Evolutionary conservation across 2,113 vertebrate genomes (phyloP).

Genomic region (Neopipo cinnamomea): DNA sequence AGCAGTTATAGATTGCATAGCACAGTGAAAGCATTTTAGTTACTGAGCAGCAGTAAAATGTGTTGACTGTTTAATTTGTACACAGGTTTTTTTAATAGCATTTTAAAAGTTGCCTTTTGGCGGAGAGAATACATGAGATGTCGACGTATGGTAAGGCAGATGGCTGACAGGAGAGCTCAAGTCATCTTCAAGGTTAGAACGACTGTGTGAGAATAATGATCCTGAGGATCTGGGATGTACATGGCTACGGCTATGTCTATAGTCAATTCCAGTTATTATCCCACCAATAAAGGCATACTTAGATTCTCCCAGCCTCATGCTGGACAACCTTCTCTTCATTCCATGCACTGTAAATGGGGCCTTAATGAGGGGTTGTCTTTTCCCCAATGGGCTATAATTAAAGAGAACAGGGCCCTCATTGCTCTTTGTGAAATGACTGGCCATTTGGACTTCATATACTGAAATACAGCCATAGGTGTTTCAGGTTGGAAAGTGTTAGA

Average conservation of each 20-base stretch:
- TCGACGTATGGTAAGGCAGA: background rate
- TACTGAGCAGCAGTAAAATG: slow-evolving; percentile 22
- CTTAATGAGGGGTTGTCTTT: background rate
- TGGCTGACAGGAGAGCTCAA: background rate
- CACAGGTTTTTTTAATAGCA: background rate
- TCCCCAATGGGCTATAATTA: background rate
- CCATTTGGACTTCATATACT: background rate
- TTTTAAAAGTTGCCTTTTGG: slow-evolving; percentile 49
- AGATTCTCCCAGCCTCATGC: fast-evolving
- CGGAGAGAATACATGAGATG: background rate
- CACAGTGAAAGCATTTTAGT: slow-evolving; percentile 26
- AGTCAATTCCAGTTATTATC: fast-evolving
- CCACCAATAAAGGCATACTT: background rate
- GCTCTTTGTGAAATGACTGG: background rate
- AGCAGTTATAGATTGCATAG: slow-evolving; percentile 25
- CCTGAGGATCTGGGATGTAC: fast-evolving
- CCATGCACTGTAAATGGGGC: background rate
- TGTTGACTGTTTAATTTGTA: slow-evolving; percentile 26
- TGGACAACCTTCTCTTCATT: background rate
- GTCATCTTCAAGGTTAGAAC: background rate
- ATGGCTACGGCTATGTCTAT: background rate
- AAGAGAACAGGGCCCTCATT: background rate
- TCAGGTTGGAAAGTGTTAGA: background rate
- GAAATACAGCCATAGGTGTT: background rate
- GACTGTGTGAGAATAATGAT: background rate